Evolutionary conservation across 2,113 vertebrate genomes (phyloP).

Genomic region (Trogon surrucura): DNA sequence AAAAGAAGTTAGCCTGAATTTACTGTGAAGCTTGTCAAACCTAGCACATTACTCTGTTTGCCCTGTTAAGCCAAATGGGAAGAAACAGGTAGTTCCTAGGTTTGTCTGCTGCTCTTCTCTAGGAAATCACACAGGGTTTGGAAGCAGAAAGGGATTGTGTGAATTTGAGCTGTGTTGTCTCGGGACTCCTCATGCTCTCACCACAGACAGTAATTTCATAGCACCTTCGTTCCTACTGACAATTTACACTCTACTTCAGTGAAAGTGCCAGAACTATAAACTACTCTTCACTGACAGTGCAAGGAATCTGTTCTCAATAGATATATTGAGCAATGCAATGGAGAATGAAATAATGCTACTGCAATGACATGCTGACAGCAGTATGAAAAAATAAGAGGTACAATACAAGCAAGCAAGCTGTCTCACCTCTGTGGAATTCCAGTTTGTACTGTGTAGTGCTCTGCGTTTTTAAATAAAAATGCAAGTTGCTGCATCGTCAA

Average conservation of each 20-base stretch:
- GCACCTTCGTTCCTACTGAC: background rate
- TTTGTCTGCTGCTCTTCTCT: background rate
- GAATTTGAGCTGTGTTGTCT: background rate
- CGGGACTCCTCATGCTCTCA: background rate
- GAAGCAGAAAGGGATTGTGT: background rate
- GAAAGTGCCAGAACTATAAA: background rate
- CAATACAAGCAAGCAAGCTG: background rate
- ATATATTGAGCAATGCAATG: background rate
- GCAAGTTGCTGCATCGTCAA: background rate
- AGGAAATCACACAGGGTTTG: background rate
- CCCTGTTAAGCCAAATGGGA: background rate
- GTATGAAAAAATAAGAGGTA: background rate
- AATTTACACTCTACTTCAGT: background rate
- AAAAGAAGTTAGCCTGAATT: background rate
- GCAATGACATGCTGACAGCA: slow-evolving; percentile 5
- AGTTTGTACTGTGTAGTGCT: background rate
- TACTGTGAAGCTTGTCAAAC: background rate
- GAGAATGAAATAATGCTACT: background rate
- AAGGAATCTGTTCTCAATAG: background rate
- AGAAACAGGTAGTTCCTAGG: background rate
- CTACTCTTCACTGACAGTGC: background rate
- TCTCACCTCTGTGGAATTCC: slow-evolving; percentile 3
- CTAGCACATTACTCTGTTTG: background rate
- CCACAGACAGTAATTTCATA: background rate
- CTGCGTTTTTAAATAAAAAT: slow-evolving; percentile 7